Conservation (phyloP, 2,888 invertebrate genomes). For the Pelosia muscerda region DNA sequence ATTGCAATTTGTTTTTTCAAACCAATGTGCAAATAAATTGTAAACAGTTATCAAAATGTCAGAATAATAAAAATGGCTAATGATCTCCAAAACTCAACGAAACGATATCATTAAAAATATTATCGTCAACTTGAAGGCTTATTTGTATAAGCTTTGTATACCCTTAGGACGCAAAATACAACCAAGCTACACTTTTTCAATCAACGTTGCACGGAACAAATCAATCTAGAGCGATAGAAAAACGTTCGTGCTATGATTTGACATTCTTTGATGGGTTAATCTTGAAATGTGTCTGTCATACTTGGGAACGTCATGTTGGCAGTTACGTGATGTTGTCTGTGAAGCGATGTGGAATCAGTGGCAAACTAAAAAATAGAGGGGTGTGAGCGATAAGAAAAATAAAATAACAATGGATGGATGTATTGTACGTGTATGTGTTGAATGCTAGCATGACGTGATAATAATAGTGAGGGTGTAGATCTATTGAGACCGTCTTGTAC, state of each 20-base stretch:
- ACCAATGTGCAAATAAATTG: neutral
- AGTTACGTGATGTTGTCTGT: neutral
- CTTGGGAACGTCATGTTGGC: neutral
- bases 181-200: neutral
- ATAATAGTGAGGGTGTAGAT: neutral
- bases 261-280: conserved; percentile 7
- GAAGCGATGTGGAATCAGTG: neutral
- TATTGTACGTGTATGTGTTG: neutral
- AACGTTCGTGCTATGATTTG: neutral
- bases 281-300: conserved; percentile 7
- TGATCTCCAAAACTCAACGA: neutral
- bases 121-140: neutral
- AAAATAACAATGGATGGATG: neutral
- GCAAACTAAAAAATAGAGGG: neutral
- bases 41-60: neutral
- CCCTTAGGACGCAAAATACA: neutral
- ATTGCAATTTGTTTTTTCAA: too few species aligned
- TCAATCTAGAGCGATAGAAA: neutral
- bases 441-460: neutral
- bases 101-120: neutral
- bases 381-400: neutral
- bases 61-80: neutral
- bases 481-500: neutral
- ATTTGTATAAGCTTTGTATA: neutral
- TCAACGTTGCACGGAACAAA: neutral